Percentiles rank a stretch among this genome's conserved stretches.
Evolutionary conservation across 2,797 vertebrate genomes (phyloP).

Genomic region (Microchirus variegatus): DNA sequence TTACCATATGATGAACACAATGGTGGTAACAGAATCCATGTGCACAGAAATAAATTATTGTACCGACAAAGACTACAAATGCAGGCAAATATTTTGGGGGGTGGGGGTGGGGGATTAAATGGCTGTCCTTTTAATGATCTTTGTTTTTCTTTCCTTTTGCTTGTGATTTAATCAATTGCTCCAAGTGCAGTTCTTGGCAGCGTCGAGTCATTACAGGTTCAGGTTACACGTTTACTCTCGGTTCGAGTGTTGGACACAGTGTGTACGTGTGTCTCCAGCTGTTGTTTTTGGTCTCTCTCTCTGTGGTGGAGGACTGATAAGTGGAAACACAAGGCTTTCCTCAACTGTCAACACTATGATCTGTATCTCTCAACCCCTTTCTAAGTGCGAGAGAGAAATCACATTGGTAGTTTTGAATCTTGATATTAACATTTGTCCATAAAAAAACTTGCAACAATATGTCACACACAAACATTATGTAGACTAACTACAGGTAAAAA

Average conservation of each 20-base stretch:
- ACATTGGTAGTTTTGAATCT: neutral
- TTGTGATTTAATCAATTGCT: conserved; percentile 1
- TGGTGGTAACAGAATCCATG: conserved; percentile 7
- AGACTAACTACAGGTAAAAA: conserved; percentile 51
- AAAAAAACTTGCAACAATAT: neutral
- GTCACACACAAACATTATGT: conserved; percentile 12
- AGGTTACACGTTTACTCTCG: conserved; percentile 14
- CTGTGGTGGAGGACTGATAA: too few species aligned
- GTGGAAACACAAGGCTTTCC: neutral
- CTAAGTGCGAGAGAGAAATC: conserved; percentile 9
- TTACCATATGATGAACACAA: neutral
- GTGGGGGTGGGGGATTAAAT: conserved; percentile 25
- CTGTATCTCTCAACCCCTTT: conserved; percentile 14
- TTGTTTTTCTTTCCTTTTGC: conserved; percentile 1
- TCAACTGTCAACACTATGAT: conserved; percentile 4
- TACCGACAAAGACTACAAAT: conserved; percentile 16
- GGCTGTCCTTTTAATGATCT: neutral
- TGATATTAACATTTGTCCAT: too few species aligned
- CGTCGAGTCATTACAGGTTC: neutral
- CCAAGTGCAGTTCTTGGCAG: neutral
- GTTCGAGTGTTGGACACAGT: neutral
- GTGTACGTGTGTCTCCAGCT: conserved; percentile 2
- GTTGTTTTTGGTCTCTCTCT: neutral
- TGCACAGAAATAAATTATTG: conserved; percentile 32
- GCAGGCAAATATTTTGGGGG: conserved; percentile 18